Percentiles rank a stretch among this genome's conserved stretches.
These are phyloP conservation scores for Halocynthia aurantium DNA, from an alignment of 23 tunicate species.

Conservation along the genomic window DNA sequence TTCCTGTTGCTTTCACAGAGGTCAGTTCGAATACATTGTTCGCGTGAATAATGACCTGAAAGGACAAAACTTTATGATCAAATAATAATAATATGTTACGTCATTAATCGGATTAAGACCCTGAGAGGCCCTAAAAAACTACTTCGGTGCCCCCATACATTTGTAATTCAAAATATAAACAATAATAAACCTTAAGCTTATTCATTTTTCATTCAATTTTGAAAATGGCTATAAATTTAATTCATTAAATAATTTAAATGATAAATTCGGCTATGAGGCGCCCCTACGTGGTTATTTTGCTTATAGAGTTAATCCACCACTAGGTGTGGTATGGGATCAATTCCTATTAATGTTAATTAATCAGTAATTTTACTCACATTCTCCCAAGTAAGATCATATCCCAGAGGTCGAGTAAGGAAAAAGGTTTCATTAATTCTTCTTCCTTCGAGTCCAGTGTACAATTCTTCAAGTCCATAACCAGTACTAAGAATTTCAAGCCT, in stretches of 20 bases:
- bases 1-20: conserved; percentile 40
- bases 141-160: no score
- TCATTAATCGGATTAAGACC: background rate
- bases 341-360: no score
- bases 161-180: no score
- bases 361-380: conserved; percentile 13
- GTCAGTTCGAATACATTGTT: conserved; percentile 45
- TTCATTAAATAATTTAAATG: no score
- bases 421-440: conserved; percentile 36
- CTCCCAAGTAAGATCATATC: conserved; percentile 42
- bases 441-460: conserved; percentile 21
- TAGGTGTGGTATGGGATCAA: no score
- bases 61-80: background rate
- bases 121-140: no score
- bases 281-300: no score
- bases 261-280: no score
- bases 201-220: background rate
- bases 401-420: conserved; percentile 40
- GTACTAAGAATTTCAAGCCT: conserved; percentile 31
- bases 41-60: conserved; percentile 27
- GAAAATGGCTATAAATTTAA: background rate
- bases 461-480: conserved; percentile 29
- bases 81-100: background rate
- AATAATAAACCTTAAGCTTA: no score
- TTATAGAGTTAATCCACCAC: no score